Percentiles rank a stretch among this genome's conserved stretches.
Conservation (phyloP, 2,888 invertebrate genomes). For the Hedychridium roseum region DNA sequence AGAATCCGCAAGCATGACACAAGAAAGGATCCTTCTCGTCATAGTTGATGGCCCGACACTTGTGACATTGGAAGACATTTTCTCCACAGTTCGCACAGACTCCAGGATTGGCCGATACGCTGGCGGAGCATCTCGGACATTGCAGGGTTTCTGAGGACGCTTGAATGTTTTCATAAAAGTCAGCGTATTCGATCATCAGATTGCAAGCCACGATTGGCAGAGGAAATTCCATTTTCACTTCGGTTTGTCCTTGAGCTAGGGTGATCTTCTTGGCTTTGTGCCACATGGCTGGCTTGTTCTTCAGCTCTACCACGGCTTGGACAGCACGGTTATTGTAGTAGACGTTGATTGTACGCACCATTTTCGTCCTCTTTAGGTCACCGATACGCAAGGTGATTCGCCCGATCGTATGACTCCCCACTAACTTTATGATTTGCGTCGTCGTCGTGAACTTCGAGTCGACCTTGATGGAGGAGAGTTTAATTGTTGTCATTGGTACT, state of each 20-base stretch:
- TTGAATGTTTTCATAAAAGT: slow-evolving; percentile 96
- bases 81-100: slow-evolving; percentile 98
- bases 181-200: slow-evolving; percentile 97
- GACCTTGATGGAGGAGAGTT: slow-evolving; percentile 90
- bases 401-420: slow-evolving; percentile 94
- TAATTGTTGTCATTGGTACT: slow-evolving; percentile 88
- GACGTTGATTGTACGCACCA: slow-evolving; percentile 95
- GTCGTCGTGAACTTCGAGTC: slow-evolving; percentile 98
- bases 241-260: slow-evolving; percentile 90
- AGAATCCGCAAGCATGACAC: slow-evolving; percentile 98
- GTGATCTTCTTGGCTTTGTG: slow-evolving; percentile 94
- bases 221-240: slow-evolving; percentile 96
- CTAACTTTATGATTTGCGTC: slow-evolving; percentile 95
- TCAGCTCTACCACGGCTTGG: slow-evolving; percentile 96
- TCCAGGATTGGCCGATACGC: slow-evolving; percentile 96
- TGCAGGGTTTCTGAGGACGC: slow-evolving; percentile 93
- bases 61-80: slow-evolving; percentile 99
- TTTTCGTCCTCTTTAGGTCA: slow-evolving; percentile 95
- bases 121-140: slow-evolving; percentile 95
- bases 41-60: slow-evolving; percentile 98
- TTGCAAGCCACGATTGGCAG: slow-evolving; percentile 97
- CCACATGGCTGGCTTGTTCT: slow-evolving; percentile 96
- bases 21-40: slow-evolving; percentile 99
- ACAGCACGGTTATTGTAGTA: slow-evolving; percentile 97
- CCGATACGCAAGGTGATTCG: slow-evolving; percentile 92